phyloP scores from a whole-genome alignment of 2,888 invertebrate genomes.

The Lutraria lutraria region DNA sequence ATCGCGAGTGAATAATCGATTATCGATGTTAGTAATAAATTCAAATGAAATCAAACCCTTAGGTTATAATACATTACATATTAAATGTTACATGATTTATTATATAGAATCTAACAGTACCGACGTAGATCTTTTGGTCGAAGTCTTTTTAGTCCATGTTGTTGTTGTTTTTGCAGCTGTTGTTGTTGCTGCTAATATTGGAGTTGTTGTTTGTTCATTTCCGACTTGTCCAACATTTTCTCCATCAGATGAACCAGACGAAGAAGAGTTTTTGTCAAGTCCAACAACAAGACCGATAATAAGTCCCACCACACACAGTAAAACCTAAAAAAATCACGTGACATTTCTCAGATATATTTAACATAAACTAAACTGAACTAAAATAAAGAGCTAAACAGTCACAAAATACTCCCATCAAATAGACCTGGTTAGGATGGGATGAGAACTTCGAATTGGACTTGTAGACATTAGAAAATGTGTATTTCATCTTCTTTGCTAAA shows the following conservation, averaged over 20 bases:
- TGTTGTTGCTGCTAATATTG: neutral
- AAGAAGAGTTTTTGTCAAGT: conserved; percentile 21
- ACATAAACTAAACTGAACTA: neutral
- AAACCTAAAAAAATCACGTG: conserved; percentile 28
- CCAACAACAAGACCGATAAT: conserved; percentile 51
- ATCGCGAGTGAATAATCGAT: no score
- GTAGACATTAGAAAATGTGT: neutral
- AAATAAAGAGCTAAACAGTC: neutral
- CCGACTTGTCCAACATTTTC: neutral
- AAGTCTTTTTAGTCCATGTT: neutral
- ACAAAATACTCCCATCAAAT: neutral
- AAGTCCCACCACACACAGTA: conserved; percentile 30
- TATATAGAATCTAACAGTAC: no score
- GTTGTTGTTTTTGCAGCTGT: neutral
- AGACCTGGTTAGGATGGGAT: no score
- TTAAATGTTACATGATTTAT: no score
- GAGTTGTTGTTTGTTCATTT: neutral
- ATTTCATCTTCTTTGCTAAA: neutral
- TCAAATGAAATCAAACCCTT: no score
- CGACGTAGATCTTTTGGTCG: neutral
- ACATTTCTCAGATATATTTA: no score
- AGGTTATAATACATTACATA: no score
- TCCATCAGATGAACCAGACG: neutral
- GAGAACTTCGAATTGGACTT: no score
- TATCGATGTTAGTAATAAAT: no score